phyloP scores from a whole-genome alignment of 2,888 invertebrate genomes.

The Desoria tigrina region DNA sequence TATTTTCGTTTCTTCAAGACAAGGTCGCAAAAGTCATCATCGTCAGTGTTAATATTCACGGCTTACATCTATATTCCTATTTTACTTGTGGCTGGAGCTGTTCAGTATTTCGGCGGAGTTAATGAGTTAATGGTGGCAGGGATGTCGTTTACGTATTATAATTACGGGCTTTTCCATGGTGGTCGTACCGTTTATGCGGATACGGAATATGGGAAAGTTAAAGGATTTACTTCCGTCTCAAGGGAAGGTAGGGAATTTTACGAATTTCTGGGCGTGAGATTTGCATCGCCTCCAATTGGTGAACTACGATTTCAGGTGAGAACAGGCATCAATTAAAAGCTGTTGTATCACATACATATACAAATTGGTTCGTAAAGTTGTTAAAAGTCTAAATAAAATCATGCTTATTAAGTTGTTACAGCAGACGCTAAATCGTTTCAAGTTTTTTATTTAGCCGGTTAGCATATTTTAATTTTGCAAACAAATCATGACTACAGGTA shows the following conservation, averaged over 20 bases:
- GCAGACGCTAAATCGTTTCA: too few species aligned
- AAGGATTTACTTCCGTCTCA: constrained; percentile 37
- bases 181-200: constrained; percentile 32
- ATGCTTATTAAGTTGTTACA: too few species aligned
- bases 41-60: background rate
- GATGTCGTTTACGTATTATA: constrained; percentile 29
- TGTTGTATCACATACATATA: too few species aligned
- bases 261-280: constrained; percentile 37
- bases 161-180: constrained; percentile 32
- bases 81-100: constrained; percentile 21
- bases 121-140: constrained; percentile 37
- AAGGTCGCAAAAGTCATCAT: too few species aligned
- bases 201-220: constrained; percentile 38
- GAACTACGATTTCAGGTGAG: constrained; percentile 34
- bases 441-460: too few species aligned
- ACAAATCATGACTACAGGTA: too few species aligned
- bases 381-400: too few species aligned
- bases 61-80: constrained; percentile 37
- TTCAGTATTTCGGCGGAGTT: constrained; percentile 40
- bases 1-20: too few species aligned
- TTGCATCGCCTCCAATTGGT: constrained; percentile 24
- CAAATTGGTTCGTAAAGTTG: too few species aligned
- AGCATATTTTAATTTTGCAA: too few species aligned
- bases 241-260: constrained; percentile 40
- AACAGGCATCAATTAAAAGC: too few species aligned